phyloP scores from a whole-genome alignment of 2,113 vertebrate genomes.

The Pandion haliaetus region DNA sequence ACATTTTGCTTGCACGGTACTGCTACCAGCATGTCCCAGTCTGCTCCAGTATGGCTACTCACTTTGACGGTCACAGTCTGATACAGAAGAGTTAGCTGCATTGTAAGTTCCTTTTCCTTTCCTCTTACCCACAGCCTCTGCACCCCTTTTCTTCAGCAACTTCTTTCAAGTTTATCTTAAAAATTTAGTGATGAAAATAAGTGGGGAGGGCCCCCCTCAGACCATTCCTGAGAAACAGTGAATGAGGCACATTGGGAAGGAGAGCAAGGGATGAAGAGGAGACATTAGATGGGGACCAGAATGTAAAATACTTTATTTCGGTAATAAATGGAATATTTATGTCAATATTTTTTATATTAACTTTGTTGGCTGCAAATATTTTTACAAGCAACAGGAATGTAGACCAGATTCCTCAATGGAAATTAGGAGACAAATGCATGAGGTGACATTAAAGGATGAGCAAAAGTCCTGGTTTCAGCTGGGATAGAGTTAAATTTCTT shows the following conservation, averaged over 20 bases:
- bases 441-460: not conserved
- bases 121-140: not conserved
- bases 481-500: too few species aligned
- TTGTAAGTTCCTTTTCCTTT: not conserved
- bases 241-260: not conserved
- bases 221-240: not conserved
- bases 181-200: not conserved
- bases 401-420: not conserved
- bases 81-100: not conserved
- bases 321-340: not conserved
- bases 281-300: not conserved
- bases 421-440: not conserved
- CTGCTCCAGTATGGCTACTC: not conserved
- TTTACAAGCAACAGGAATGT: not conserved
- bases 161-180: not conserved
- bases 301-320: not conserved
- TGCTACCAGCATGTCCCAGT: not conserved
- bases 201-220: rapidly evolving
- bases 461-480: too few species aligned
- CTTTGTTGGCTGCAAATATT: not conserved
- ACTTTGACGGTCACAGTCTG: not conserved
- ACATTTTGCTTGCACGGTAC: not conserved
- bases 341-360: not conserved
- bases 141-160: not conserved
- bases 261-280: not conserved